These are phyloP conservation scores for Germaria angustata DNA, from an alignment of 2,888 invertebrate genomes.

Conservation along the genomic window DNA sequence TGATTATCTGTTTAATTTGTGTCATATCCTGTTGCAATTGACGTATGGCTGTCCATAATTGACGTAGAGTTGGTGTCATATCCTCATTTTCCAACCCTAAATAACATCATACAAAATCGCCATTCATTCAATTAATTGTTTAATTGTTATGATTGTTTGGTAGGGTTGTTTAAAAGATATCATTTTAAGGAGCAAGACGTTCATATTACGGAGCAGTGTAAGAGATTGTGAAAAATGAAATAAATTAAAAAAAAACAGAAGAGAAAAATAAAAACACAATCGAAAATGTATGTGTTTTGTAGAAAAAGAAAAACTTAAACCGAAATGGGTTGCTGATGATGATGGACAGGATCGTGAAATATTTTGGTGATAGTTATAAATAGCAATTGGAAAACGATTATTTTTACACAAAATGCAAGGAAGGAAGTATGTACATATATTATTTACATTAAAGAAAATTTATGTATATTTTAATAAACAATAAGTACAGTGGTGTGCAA, in stretches of 20 bases:
- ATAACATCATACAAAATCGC: not conserved
- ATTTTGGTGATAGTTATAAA: constrained; percentile 15
- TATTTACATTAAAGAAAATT: constrained; percentile 15
- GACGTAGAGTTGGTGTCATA: constrained; percentile 79
- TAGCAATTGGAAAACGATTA: constrained; percentile 24
- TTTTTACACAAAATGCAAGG: constrained; percentile 6
- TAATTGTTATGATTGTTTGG: constrained; percentile 27
- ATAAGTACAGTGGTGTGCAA: constrained; percentile 24
- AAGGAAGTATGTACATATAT: not conserved
- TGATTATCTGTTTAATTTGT: constrained; percentile 80
- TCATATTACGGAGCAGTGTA: not conserved
- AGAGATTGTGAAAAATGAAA: constrained; percentile 21
- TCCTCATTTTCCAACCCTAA: constrained; percentile 80
- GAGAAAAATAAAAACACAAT: constrained; percentile 58
- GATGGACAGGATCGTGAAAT: not conserved
- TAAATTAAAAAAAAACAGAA: constrained; percentile 31
- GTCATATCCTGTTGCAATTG: constrained; percentile 80
- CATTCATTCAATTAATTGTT: constrained; percentile 38
- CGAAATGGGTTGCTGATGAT: not conserved
- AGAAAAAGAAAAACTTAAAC: constrained; percentile 1
- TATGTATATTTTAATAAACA: not conserved
- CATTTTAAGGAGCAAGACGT: not conserved
- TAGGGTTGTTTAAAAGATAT: constrained; percentile 2
- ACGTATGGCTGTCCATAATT: constrained; percentile 79
- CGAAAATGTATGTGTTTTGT: constrained; percentile 47